Base-by-base conservation (phyloP, 2,888 invertebrate genomes). In the Sussaba pulchella region DNA sequence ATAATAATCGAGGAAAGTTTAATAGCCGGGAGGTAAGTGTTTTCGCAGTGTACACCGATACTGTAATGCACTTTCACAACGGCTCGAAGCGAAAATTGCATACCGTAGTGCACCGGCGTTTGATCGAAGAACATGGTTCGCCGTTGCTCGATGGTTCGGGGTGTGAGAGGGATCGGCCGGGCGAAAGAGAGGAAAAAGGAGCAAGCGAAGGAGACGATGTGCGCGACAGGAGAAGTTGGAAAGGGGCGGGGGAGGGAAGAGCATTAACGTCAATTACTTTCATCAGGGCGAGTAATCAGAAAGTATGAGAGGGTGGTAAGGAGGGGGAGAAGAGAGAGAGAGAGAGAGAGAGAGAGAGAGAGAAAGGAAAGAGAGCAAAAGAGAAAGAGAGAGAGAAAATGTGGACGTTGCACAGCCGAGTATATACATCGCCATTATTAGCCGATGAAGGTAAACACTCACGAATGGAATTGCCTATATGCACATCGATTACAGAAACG, bases 181-280 rank as follows among this genome's bases (percentile, higher is more conserved):
- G 54, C 36, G 41, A 36, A 54, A 39, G 61, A 26, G 36, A 36
- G 47, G n/a, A 19, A 39, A 19, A 41, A 43, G 10, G 39, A 8
- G 17, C 21, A 39, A 24, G 45, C 26, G 17, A 17, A 9, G 45
- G 45, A 47, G 57, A 50, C 10, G 21, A 50, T 19, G 24, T 43
- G 39, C 14, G 19, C 21, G 36, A 9, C 24, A 21, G 24, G 50
- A 21, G 9, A 43, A 47, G 59, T 8, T 43, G 17, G 1, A 57
- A 10, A 45, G 41, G 54, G 39, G 45, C 45, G 12, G 41, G 36
- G 70, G 78, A 43, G 63, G 69, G 64, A 64, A 47, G 70, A 73
- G 74, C 72, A 82, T 84, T 83, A 84, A 80, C 84, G 82, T 84
- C 84, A 84, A 84, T 84, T 84, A 82, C 81, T 84, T 81, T 57